Evolutionary conservation across 2,888 invertebrate species (phyloP).

Genomic region (Polyommatus iphigenia): DNA sequence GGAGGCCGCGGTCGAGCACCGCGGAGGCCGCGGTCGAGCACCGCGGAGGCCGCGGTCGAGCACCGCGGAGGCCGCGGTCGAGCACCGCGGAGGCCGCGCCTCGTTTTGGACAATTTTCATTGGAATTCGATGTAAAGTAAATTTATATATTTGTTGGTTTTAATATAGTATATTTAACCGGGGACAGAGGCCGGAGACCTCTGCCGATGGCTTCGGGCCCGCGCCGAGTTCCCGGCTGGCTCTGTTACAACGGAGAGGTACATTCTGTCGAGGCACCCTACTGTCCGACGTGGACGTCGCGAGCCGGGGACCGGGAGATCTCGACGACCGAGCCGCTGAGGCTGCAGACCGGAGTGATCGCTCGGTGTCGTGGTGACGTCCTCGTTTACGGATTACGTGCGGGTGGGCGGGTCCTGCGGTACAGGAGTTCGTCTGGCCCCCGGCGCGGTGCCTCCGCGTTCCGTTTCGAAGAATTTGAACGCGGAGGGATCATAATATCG

Average conservation of each 20-base stretch:
- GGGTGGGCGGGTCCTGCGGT: too few relatives aligned
- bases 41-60: neutral
- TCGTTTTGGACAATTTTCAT: constrained; percentile 11
- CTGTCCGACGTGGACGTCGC: neutral
- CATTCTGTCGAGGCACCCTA: neutral
- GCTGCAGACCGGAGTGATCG: too few relatives aligned
- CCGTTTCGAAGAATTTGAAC: neutral
- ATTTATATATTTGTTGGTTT: constrained; percentile 21
- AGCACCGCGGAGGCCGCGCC: neutral
- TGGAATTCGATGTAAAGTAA: constrained; percentile 12
- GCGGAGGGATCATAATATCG: neutral
- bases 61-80: neutral
- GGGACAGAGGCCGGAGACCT: neutral
- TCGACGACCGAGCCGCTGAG: too few relatives aligned
- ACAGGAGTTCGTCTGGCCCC: neutral
- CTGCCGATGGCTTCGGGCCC: neutral
- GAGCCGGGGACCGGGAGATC: neutral
- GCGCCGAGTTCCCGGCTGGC: neutral
- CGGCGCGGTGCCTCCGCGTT: neutral
- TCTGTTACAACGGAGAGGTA: neutral
- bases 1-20: neutral
- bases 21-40: neutral
- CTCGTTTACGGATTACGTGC: neutral
- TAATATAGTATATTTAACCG: neutral
- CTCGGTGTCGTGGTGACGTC: neutral